Base-by-base conservation (phyloP, 2,113 vertebrate species). In the Nematolebias whitei region DNA sequence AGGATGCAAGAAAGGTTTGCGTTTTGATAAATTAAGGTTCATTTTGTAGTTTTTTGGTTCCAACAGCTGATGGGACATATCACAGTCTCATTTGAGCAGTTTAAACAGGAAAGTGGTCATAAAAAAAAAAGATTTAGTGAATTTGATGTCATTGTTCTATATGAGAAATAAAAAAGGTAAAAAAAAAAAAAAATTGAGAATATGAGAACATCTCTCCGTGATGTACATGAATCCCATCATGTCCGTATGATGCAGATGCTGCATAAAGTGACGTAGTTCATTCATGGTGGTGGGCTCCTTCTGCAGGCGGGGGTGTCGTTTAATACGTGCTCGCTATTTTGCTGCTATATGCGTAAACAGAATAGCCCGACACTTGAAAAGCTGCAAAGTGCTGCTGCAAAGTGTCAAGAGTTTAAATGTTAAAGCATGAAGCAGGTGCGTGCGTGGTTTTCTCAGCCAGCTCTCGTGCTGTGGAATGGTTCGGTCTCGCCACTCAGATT, bases 401-500 rank as follows among this genome's bases (percentile, higher is more conserved):
- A 20, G 55, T 63, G 47, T 52, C 11, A 1, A 0, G 4, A 12
- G 55, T 60, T 40, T 48, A 22, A 40, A 57, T 32, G 19, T 61
- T 5, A 5, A 70, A 58, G 2, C 18, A 4, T 12, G 50, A 62
- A 80, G 63, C 74, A 59, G 44, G 18, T 43, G 38, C 18, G 39
- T 8, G 18, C 16, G 66, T 40, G 13, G 23, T 51, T 22, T 54
- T 29, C 16, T 38, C 29, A 38, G 8, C 35, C 50, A 56, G 59
- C 68, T 78, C 59, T 78, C 77, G 71, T 77, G 67, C 41, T 57
- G 14, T 38, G 48, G 66, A 85, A 90, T 94, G 92, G 93, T 94
- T 92, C 78, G 44, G 86, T 91, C 92, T 73, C 72, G 64, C 82
- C 89, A 80, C 89, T 91, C 82, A 89, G 89, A 90, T 93, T 94